Evolutionary conservation across 2,113 vertebrate species (phyloP).

Genomic region (Hippocampus mohnikei): DNA sequence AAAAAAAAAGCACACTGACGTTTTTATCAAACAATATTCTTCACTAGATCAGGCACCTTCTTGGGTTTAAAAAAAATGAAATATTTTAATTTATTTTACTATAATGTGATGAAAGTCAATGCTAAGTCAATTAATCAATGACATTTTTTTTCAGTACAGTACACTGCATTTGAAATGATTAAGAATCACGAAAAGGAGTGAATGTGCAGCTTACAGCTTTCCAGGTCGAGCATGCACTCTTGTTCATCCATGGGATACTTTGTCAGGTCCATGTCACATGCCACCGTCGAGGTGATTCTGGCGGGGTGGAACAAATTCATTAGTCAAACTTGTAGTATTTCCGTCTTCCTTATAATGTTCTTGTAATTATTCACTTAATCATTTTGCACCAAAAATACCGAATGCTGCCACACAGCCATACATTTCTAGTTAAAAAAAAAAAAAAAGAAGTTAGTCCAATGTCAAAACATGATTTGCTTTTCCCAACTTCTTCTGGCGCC

Average conservation of each 20-base stretch:
- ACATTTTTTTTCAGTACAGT: too few species aligned
- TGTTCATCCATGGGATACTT: slow-evolving; percentile 98
- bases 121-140: too few species aligned
- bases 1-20: too few species aligned
- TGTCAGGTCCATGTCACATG: slow-evolving; percentile 97
- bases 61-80: too few species aligned
- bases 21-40: too few species aligned
- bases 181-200: not conserved
- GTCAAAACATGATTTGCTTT: not conserved
- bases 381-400: not conserved
- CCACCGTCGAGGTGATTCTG: slow-evolving; percentile 92
- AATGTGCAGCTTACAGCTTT: slow-evolving; percentile 85
- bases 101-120: too few species aligned
- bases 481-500: not conserved
- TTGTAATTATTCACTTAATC: not conserved
- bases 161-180: too few species aligned
- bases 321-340: not conserved
- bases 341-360: not conserved
- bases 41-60: too few species aligned
- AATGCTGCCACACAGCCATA: not conserved
- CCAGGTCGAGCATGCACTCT: slow-evolving; percentile 93
- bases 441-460: not conserved
- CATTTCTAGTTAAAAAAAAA: not conserved
- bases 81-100: too few species aligned
- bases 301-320: not conserved